Evolutionary conservation across 2,888 invertebrate genomes (phyloP).

Genomic region (Drosophila austrosaltans): DNA sequence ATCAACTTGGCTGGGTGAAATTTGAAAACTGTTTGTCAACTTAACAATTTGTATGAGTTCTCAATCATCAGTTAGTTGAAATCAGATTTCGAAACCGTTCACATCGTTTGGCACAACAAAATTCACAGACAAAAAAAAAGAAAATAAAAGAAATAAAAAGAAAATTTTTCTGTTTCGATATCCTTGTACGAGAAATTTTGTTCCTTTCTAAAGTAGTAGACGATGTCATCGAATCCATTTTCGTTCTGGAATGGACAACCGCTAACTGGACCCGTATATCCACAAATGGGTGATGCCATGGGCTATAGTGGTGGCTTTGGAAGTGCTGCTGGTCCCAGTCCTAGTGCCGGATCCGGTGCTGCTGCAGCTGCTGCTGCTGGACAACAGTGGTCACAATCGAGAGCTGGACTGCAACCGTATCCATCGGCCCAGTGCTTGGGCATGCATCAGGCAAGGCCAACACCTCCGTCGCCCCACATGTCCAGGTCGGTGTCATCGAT

Average conservation of each 20-base stretch:
- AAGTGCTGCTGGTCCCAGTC: neutral
- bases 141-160: neutral
- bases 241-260: constrained; percentile 43
- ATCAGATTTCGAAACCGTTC: constrained; percentile 22
- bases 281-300: constrained; percentile 37
- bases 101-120: constrained; percentile 30
- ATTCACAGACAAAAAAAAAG: neutral
- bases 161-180: neutral
- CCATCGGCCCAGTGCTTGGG: neutral
- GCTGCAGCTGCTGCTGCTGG: neutral
- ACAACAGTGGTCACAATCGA: neutral
- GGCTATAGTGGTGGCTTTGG: constrained; percentile 13
- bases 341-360: neutral
- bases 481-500: constrained; percentile 3
- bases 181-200: neutral
- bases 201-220: neutral
- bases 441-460: neutral
- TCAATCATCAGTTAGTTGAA: constrained; percentile 20
- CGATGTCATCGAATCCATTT: constrained; percentile 28
- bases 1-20: constrained; percentile 7
- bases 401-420: neutral
- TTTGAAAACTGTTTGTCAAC: neutral
- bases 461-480: neutral
- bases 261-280: constrained; percentile 31
- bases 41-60: too few relatives aligned